A percentile compares a stretch with the other conserved stretches of the same genome.
Conservation (phyloP, 30 jellyfish, hydroid and myxozoan species). For the Aurelia aurita complex sp. Pacific region DNA sequence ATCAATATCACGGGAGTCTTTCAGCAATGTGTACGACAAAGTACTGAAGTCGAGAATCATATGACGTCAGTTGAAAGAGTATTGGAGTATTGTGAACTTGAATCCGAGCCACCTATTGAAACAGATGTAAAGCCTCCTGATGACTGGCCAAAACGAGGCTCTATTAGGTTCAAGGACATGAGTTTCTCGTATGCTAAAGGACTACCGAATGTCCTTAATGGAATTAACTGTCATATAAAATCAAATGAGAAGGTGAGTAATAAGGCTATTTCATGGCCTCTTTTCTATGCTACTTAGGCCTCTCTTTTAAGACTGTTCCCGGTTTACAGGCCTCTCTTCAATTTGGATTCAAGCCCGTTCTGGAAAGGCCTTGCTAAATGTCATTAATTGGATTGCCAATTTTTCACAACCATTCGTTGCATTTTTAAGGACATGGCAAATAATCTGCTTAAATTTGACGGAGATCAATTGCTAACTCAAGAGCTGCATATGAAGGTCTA, state of each 20-base stretch:
- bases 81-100: constrained; percentile 84
- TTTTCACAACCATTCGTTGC: too few relatives aligned
- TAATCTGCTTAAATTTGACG: too few relatives aligned
- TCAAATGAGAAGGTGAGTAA: constrained; percentile 81
- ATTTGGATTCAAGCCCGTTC: too few relatives aligned
- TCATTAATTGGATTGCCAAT: too few relatives aligned
- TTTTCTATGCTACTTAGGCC: too few relatives aligned
- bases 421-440: too few relatives aligned
- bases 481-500: too few relatives aligned
- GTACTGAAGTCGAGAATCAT: constrained; percentile 91
- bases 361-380: too few relatives aligned
- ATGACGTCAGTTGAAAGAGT: constrained; percentile 94
- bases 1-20: constrained; percentile 72
- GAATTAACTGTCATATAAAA: constrained; percentile 66
- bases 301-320: too few relatives aligned
- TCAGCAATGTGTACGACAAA: constrained; percentile 85
- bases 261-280: constrained; percentile 3
- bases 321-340: too few relatives aligned
- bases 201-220: constrained; percentile 77
- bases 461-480: too few relatives aligned
- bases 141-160: constrained; percentile 92
- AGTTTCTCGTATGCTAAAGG: constrained; percentile 67
- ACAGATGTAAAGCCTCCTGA: constrained; percentile 72
- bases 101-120: constrained; percentile 82
- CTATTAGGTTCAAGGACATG: constrained; percentile 68